Evolutionary conservation across 1,140 invertebrate species (phyloP), one percentile per base, ranked within the genome.

Genomic region (Zelostemma sp.): DNA sequence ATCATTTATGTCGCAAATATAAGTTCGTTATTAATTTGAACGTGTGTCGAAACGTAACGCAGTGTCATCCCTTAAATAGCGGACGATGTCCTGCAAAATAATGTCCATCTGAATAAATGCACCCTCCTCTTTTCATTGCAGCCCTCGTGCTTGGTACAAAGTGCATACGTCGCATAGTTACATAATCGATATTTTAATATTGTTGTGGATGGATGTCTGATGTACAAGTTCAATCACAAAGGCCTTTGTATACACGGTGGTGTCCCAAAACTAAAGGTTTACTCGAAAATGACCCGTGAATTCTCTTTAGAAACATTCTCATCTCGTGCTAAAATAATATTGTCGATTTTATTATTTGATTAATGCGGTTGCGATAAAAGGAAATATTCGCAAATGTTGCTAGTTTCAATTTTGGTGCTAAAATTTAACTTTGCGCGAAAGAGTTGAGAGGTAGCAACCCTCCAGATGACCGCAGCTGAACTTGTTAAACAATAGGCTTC

Each of bases 161-260:
- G 84, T 85, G 82, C 83, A 85, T 84, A 78, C 83, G 79, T 78
- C 78, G 80, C 81, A 85, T 84, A 83, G 73, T 81, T 77, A 75
- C 75, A 78, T 78, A 82, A 86, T 86, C 82, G 76, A 86, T 86
- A 85, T 84, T 86, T 86, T 85, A 86, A 85, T 85, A 85, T 85
- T 80, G 80, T 83, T 77, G 73, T 72, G 69, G 57, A 25, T 25
- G 21, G 8, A 25, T 35, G 49, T 68, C 64, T 66, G 74, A 69
- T 65, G 60, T 63, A 64, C 46, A 63, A 55, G 53, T 43, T 50
- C 66, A 38, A 68, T 76, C 73, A 80, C 80, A 82, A 82, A 83
- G 77, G 76, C 73, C 80, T 82, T 81, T 79, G 74, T 74, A 56
- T n/a, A 25, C 69, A 55, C 70, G 62, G 64, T 76, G 58, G 60